Percentiles rank a stretch among this genome's conserved stretches.
These are phyloP conservation scores for Notothenia rossii DNA, from an alignment of 2,113 vertebrate genomes.

Conservation along the genomic window DNA sequence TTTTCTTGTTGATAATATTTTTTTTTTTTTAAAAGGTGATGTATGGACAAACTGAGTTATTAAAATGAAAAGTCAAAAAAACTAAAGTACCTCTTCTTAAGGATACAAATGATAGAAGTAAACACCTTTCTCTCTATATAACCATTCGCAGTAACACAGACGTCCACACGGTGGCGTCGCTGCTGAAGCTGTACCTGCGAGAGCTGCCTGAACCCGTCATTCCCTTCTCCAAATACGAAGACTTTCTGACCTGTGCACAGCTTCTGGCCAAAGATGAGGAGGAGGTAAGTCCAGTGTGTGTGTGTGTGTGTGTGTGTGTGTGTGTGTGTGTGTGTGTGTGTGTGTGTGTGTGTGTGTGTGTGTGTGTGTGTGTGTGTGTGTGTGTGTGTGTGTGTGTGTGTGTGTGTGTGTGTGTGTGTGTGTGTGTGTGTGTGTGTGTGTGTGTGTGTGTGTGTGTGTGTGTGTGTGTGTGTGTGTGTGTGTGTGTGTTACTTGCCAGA, in stretches of 20 bases:
- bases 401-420: not conserved
- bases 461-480: no score
- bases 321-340: not conserved
- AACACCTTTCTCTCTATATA: no score
- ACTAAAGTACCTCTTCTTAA: no score
- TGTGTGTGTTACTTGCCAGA: no score
- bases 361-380: not conserved
- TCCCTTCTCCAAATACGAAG: slow-evolving; percentile 95
- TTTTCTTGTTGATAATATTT: no score
- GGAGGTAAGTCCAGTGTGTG: slow-evolving; percentile 82
- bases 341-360: not conserved
- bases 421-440: not conserved
- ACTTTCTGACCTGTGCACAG: slow-evolving; percentile 95
- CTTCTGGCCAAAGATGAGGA: slow-evolving; percentile 94
- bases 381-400: not conserved
- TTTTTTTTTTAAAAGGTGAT: no score
- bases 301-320: not conserved
- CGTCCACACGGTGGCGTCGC: slow-evolving; percentile 96
- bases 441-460: not conserved
- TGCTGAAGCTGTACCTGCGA: slow-evolving; percentile 95
- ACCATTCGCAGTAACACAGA: slow-evolving; percentile 89
- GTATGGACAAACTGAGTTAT: no score
- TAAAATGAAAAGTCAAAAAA: no score
- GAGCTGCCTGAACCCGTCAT: slow-evolving; percentile 96
- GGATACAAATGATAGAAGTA: not conserved